phyloP scores from a whole-genome alignment of 2,888 invertebrate species.

The Drosophila trichaetosa region DNA sequence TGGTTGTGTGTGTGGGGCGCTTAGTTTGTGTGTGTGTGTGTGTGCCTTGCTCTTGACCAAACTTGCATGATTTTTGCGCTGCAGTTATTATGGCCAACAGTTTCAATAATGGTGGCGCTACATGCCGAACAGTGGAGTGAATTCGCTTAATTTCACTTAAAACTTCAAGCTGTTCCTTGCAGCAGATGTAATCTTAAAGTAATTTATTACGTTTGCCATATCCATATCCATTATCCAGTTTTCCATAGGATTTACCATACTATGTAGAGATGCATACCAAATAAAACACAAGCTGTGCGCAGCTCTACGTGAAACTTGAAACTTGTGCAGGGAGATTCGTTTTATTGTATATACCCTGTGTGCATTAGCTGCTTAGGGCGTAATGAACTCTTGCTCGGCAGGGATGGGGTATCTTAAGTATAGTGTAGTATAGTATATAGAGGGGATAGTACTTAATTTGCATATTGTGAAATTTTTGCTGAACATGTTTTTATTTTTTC shows the following conservation, averaged over 20 bases:
- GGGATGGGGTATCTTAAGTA: neutral
- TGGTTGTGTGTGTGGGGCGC: conserved; percentile 1
- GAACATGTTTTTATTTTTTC: neutral
- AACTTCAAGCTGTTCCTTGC: neutral
- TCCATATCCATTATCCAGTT: too few species aligned
- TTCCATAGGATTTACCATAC: conserved; percentile 17
- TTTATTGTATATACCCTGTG: conserved; percentile 22
- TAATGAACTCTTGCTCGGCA: neutral
- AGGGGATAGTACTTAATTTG: neutral
- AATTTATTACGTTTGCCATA: neutral
- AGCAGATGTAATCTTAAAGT: neutral
- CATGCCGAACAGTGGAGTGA: conserved; percentile 41
- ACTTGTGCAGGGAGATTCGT: conserved; percentile 6
- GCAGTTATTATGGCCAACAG: conserved; percentile 62
- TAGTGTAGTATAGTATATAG: neutral
- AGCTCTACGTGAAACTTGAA: conserved; percentile 50
- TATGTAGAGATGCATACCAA: conserved; percentile 26
- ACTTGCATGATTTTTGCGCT: conserved; percentile 64
- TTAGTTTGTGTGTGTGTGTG: conserved; percentile 17
- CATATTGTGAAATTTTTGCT: neutral
- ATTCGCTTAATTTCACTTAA: neutral
- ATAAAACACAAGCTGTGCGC: conserved; percentile 36
- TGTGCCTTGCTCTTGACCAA: conserved; percentile 33
- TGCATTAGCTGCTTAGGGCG: neutral
- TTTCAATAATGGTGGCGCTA: conserved; percentile 24